A percentile compares a stretch with the other conserved stretches of the same genome.
Evolutionary conservation across 2,797 vertebrate genomes (phyloP).

Genomic region (Acridotheres tristis): DNA sequence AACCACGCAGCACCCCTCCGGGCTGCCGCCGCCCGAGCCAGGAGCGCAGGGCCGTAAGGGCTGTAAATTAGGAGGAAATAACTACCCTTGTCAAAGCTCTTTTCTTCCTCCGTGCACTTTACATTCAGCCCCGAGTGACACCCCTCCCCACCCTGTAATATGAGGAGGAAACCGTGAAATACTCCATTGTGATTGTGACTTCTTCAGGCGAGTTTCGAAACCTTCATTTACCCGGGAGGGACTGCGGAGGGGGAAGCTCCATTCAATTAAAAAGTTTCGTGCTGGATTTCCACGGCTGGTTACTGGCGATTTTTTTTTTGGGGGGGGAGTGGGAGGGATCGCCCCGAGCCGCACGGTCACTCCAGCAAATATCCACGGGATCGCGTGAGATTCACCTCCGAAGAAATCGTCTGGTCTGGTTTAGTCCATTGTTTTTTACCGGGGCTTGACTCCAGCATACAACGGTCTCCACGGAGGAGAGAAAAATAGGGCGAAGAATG

Average conservation of each 20-base stretch:
- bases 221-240: slow-evolving; percentile 62
- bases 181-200: slow-evolving; percentile 74
- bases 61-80: slow-evolving; percentile 87
- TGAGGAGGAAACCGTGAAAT: slow-evolving; percentile 77
- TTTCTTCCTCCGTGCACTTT: slow-evolving; percentile 67
- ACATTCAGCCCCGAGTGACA: slow-evolving; percentile 72
- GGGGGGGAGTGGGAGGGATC: background rate
- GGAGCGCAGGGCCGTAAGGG: slow-evolving; percentile 83
- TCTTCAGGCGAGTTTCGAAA: slow-evolving; percentile 76
- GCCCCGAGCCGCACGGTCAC: background rate
- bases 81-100: slow-evolving; percentile 77
- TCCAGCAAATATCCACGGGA: slow-evolving; percentile 22
- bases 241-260: slow-evolving; percentile 57
- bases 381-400: slow-evolving; percentile 42
- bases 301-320: background rate
- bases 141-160: slow-evolving; percentile 70
- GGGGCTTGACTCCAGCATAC: slow-evolving; percentile 41
- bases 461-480: slow-evolving; percentile 60
- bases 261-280: slow-evolving; percentile 65
- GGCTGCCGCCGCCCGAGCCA: slow-evolving; percentile 79
- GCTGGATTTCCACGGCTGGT: slow-evolving; percentile 33
- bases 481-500: slow-evolving; percentile 61
- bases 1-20: slow-evolving; percentile 86
- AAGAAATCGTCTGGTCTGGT: slow-evolving; percentile 29
- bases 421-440: slow-evolving; percentile 55